Evolutionary conservation across 2,797 vertebrate species (phyloP).

Genomic region (Numenius phaeopus): DNA sequence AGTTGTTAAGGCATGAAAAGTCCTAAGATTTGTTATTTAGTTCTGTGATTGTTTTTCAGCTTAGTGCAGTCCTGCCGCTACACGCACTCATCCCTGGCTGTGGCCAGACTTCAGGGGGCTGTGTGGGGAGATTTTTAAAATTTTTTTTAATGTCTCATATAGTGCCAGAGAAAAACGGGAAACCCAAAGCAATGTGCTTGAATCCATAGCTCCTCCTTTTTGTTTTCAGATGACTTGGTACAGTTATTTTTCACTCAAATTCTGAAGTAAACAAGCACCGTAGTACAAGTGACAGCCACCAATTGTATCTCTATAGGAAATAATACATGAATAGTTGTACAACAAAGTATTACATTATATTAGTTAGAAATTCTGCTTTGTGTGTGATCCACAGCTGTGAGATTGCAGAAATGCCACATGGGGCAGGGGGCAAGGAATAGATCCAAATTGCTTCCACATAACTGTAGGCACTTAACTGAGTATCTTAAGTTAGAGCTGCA

Average conservation of each 20-base stretch:
- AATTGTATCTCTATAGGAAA: neutral
- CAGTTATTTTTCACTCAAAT: neutral
- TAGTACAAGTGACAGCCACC: neutral
- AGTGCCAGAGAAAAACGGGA: neutral
- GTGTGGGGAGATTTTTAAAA: neutral
- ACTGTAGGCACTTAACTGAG: neutral
- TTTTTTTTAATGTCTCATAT: neutral
- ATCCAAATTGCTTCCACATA: conserved; percentile 1
- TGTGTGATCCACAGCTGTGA: neutral
- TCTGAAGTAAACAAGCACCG: neutral
- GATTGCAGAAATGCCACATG: neutral
- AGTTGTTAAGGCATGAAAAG: conserved; percentile 27
- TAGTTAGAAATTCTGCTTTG: neutral
- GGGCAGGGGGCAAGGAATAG: neutral
- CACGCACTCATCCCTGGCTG: neutral
- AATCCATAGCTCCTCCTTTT: neutral
- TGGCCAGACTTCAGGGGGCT: neutral
- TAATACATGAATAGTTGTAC: neutral
- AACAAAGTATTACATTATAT: neutral
- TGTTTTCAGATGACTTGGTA: neutral
- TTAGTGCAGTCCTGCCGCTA: neutral
- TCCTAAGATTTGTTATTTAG: neutral
- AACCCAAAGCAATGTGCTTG: neutral
- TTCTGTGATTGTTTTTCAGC: neutral
- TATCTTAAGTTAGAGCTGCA: neutral